phyloP scores from a whole-genome alignment of 2,888 invertebrate species.

The Scaptomyza flava region DNA sequence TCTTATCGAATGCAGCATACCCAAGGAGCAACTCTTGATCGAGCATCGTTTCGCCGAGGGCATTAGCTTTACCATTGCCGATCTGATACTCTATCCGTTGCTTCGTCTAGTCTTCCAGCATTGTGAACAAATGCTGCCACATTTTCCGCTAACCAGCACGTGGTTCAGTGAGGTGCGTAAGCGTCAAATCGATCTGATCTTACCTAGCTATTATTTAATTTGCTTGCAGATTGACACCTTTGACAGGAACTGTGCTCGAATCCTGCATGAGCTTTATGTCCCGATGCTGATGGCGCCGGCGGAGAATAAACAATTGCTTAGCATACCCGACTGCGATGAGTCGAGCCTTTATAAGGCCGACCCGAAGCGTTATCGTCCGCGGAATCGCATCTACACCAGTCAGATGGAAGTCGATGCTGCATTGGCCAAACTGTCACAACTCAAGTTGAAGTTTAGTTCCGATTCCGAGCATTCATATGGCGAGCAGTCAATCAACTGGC shows the following conservation, averaged over 20 bases:
- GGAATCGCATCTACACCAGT: conserved; percentile 90
- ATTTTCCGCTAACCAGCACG: conserved; percentile 87
- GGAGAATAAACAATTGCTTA: conserved; percentile 45
- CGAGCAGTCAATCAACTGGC: conserved; percentile 87
- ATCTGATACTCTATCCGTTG: conserved; percentile 91
- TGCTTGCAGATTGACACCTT: conserved; percentile 75
- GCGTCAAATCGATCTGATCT: neutral
- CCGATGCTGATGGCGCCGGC: conserved; percentile 37
- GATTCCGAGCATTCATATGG: conserved; percentile 67
- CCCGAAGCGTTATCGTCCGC: conserved; percentile 90
- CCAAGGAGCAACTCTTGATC: conserved; percentile 80
- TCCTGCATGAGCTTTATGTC: conserved; percentile 71
- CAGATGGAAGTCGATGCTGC: conserved; percentile 90
- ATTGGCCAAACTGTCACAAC: conserved; percentile 75
- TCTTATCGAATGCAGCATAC: conserved; percentile 84
- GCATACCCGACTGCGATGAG: conserved; percentile 78
- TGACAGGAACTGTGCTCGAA: conserved; percentile 69
- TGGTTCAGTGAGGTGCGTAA: conserved; percentile 86
- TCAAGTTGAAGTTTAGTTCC: conserved; percentile 74
- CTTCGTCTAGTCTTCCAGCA: conserved; percentile 87
- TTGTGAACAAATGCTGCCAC: conserved; percentile 71
- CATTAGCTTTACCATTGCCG: conserved; percentile 91
- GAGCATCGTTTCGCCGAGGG: conserved; percentile 93
- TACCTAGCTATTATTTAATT: no score
- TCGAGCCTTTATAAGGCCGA: conserved; percentile 87